Base-by-base conservation (phyloP, 2,888 invertebrate genomes). In the Automeris io region DNA sequence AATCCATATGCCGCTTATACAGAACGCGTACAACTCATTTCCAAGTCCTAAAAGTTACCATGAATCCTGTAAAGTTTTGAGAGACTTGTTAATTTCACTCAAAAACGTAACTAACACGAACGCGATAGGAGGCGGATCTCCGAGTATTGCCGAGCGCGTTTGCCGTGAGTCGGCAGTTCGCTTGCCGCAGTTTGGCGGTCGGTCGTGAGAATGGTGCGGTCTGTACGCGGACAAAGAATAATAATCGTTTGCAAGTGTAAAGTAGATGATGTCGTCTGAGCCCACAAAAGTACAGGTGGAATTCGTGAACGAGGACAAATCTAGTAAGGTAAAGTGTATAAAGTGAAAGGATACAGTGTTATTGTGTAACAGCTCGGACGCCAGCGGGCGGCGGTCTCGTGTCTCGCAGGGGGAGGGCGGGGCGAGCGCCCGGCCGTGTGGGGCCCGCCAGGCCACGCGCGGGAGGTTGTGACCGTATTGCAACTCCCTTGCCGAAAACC, bases 401-500 rank as follows among this genome's bases (percentile, higher is more conserved):
- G 71, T 79, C 74, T 73, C 68, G 86, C 81, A 87, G 85, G 86
- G 87, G 86, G 82, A 85, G 86, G 87, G 87, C 86, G 85, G 87
- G 83, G 86, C 86, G 72, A 80, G 71, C 62, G 75, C 79, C 82
- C 81, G 71, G 77, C 79, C 78, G 85, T 80, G 87, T 88, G 88
- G 88, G 88, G 88, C 88, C 82, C 82, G 79, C 63, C 82, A 82
- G 81, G 83, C 83, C 85, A 80, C 82, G 80, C 86, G 82, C 82
- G 75, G 82, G 86, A 83, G 87, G 88, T 88, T 89, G 89, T 88
- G 89, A 89, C 89, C 85, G 80, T 79, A 78, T 79, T 70, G 86
- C 70, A 75, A 86, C 86, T 82, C 87, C 87, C 87, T 85, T 75
- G 77, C 77, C 80, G 66, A 81, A 83, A 82, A 74, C 69, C 63